Percentiles rank a stretch among this genome's conserved stretches.
phyloP scores from a whole-genome alignment of 1,140 invertebrate genomes.

The Agrilus planipennis region DNA sequence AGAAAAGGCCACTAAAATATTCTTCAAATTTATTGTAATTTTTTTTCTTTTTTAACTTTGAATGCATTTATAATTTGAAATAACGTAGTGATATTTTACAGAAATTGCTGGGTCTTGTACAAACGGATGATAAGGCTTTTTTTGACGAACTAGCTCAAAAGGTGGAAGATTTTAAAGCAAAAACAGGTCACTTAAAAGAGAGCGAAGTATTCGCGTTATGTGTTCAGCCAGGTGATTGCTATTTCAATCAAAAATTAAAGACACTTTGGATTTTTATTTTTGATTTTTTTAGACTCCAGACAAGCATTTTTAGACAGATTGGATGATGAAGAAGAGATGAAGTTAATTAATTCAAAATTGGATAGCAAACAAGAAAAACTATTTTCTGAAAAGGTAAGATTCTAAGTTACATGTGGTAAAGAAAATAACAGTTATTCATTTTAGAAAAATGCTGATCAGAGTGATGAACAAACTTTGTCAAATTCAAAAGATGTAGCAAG shows the following conservation, averaged over 20 bases:
- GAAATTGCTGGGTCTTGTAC: slow-evolving; percentile 39
- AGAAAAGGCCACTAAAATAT: slow-evolving; percentile 50
- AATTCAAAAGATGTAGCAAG: too few species aligned
- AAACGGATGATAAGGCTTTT: slow-evolving; percentile 40
- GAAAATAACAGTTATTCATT: too few species aligned
- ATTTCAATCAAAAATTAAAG: background rate
- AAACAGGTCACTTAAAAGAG: slow-evolving; percentile 44
- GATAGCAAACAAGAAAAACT: too few species aligned
- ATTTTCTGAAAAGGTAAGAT: too few species aligned
- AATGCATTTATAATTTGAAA: slow-evolving; percentile 8
- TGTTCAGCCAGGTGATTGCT: slow-evolving; percentile 35
- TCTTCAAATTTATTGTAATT: slow-evolving; percentile 47
- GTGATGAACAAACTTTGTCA: too few species aligned
- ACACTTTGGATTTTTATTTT: background rate
- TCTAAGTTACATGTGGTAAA: too few species aligned
- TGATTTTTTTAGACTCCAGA: slow-evolving; percentile 16
- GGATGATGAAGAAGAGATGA: slow-evolving; percentile 16
- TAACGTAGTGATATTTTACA: slow-evolving; percentile 18
- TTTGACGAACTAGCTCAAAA: slow-evolving; percentile 46
- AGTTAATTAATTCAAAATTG: slow-evolving; percentile 7
- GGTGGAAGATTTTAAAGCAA: slow-evolving; percentile 41
- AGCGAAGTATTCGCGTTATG: slow-evolving; percentile 41
- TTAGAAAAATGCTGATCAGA: too few species aligned
- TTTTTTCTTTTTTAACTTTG: slow-evolving; percentile 4
- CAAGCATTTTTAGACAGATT: slow-evolving; percentile 16